These are phyloP conservation scores for Baryphthengus martii DNA, from an alignment of 2,113 vertebrate species.

Conservation along the genomic window DNA sequence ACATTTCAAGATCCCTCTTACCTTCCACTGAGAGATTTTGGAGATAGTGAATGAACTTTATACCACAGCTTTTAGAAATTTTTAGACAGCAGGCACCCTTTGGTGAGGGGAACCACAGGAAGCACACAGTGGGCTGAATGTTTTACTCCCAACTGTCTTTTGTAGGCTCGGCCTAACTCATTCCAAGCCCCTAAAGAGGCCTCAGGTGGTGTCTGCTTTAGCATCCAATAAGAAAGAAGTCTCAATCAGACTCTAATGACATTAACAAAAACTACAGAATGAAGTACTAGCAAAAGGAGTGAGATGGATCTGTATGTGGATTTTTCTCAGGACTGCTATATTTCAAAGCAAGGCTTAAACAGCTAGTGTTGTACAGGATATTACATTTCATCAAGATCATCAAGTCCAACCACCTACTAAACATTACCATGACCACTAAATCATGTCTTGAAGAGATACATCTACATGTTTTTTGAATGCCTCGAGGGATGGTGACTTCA, in stretches of 20 bases:
- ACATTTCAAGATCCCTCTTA: background rate
- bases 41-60: background rate
- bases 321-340: background rate
- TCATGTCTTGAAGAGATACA: no score
- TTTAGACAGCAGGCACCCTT: background rate
- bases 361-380: background rate
- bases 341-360: background rate
- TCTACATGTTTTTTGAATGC: no score
- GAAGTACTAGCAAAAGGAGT: background rate
- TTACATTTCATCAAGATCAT: no score
- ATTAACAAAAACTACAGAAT: background rate
- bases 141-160: background rate
- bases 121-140: background rate
- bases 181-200: background rate
- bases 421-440: no score
- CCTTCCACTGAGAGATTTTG: background rate
- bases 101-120: background rate
- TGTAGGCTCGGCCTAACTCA: background rate
- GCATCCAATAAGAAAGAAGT: background rate
- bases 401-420: no score
- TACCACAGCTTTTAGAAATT: background rate
- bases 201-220: background rate
- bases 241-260: background rate
- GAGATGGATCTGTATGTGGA: background rate
- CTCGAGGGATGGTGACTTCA: no score